Percentiles rank a stretch among this genome's conserved stretches.
Conservation (phyloP, 2,797 vertebrate species). For the Falco rusticolus region DNA sequence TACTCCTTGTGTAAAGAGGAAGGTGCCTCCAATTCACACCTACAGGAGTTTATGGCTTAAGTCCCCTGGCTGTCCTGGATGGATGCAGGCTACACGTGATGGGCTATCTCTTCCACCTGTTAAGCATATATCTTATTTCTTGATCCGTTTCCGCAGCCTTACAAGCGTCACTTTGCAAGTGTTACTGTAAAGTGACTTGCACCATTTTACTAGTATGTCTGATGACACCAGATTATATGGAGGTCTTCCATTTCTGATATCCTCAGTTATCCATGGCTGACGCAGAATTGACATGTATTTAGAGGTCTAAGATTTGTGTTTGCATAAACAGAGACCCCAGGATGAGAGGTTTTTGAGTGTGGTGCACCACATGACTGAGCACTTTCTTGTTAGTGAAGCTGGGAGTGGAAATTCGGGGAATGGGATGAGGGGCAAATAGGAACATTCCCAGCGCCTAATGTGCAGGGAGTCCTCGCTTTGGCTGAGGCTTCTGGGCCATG, state of each 20-base stretch:
- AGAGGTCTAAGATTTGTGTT: background rate
- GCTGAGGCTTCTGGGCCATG: background rate
- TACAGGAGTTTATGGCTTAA: background rate
- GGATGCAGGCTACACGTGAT: background rate
- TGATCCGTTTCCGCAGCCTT: background rate
- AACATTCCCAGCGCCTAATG: background rate
- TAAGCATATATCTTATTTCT: background rate
- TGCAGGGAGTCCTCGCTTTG: fast-evolving
- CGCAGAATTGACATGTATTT: background rate
- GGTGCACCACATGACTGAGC: too few species aligned
- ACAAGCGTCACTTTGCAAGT: background rate
- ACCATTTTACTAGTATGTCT: background rate
- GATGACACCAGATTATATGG: background rate
- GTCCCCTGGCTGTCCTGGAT: background rate
- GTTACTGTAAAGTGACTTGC: background rate
- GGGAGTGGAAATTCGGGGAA: background rate
- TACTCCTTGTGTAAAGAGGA: background rate
- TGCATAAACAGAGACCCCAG: background rate
- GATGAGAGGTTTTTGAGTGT: background rate
- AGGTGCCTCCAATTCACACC: background rate
- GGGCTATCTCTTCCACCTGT: background rate
- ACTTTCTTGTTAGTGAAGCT: background rate
- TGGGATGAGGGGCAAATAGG: fast-evolving
- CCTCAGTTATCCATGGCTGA: background rate
- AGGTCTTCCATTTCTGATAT: background rate